Conservation (phyloP, 2,797 vertebrate species). For the Malurus splendens region DNA sequence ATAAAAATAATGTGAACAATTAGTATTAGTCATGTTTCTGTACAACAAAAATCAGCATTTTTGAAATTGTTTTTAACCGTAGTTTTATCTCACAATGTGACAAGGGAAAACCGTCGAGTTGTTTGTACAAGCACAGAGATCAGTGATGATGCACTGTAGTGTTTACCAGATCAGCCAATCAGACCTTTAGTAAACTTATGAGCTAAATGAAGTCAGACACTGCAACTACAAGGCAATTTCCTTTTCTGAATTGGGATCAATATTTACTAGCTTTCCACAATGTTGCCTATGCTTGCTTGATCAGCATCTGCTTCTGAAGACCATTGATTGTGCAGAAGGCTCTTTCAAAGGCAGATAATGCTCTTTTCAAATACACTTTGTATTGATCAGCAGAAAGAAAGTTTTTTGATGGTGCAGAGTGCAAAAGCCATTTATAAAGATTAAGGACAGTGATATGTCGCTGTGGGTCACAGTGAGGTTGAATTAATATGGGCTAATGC, state of each 20-base stretch:
- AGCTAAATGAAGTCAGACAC: slow-evolving; percentile 18
- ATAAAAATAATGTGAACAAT: neutral
- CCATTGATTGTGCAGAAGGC: slow-evolving; percentile 76
- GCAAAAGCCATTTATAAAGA: slow-evolving; percentile 65
- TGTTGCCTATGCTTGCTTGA: slow-evolving; percentile 73
- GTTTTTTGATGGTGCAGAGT: slow-evolving; percentile 62
- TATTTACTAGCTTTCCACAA: slow-evolving; percentile 74
- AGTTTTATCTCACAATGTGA: neutral
- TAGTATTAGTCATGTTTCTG: neutral
- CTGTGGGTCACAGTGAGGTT: slow-evolving; percentile 16
- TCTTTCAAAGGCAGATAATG: slow-evolving; percentile 77
- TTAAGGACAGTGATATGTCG: slow-evolving; percentile 29
- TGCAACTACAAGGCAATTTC: slow-evolving; percentile 64
- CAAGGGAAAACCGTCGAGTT: neutral
- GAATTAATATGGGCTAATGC: slow-evolving; percentile 60
- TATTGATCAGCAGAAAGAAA: slow-evolving; percentile 76
- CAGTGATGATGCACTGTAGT: neutral
- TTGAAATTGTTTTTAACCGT: neutral
- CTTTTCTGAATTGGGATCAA: slow-evolving; percentile 75
- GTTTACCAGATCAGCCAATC: neutral
- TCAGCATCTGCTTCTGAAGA: slow-evolving; percentile 81
- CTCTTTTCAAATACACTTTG: slow-evolving; percentile 79
- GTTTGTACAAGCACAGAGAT: neutral
- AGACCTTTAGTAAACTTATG: neutral
- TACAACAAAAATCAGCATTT: neutral